Conservation (phyloP, 2,888 invertebrate genomes). For the Rambutsinella grinnellia region DNA sequence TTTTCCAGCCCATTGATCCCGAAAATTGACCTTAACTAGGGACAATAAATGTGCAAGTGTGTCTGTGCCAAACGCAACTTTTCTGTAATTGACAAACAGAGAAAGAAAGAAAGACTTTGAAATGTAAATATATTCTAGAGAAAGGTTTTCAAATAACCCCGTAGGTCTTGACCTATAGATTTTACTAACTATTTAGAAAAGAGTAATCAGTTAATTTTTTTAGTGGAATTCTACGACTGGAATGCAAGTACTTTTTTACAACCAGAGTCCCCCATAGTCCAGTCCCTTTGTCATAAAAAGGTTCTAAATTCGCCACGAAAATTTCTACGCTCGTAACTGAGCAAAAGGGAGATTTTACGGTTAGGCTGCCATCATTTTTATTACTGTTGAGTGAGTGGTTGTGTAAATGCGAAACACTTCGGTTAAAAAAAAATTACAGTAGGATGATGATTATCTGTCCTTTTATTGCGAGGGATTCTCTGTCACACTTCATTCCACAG, state of each 20-base stretch:
- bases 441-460: neutral
- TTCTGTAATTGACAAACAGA: neutral
- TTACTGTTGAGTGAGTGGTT: constrained; percentile 19
- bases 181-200: no score
- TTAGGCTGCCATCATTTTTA: constrained; percentile 47
- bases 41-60: constrained; percentile 62
- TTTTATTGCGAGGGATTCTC: constrained; percentile 34
- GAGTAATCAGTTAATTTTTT: no score
- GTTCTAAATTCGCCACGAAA: constrained; percentile 51
- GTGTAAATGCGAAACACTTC: neutral
- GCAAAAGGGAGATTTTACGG: constrained; percentile 52
- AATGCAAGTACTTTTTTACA: neutral
- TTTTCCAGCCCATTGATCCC: constrained; percentile 65
- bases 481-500: constrained; percentile 56
- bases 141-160: no score
- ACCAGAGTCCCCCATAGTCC: neutral
- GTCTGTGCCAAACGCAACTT: constrained; percentile 37
- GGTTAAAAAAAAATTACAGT: neutral
- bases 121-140: no score
- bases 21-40: constrained; percentile 66
- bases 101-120: no score
- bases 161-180: no score
- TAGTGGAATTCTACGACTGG: neutral
- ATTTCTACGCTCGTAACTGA: constrained; percentile 52
- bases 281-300: neutral